A percentile compares a stretch with the other conserved stretches of the same genome.
Evolutionary conservation across 2,113 vertebrate species (phyloP).

Genomic region (Mobula hypostoma): DNA sequence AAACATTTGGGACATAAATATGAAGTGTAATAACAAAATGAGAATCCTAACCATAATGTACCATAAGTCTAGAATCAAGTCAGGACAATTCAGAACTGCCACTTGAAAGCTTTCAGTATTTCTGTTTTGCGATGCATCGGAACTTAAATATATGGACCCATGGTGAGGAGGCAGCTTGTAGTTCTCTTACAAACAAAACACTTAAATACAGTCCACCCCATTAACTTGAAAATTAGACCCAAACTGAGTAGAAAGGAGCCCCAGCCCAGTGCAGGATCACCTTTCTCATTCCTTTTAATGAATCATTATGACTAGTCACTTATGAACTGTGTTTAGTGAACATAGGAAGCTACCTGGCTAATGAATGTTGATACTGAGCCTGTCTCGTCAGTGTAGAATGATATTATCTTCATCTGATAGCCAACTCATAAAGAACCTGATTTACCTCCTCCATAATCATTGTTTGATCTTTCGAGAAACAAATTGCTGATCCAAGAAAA

Average conservation of each 20-base stretch:
- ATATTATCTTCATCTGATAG: background rate
- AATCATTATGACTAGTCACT: background rate
- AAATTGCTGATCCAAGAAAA: background rate
- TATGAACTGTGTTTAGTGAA: background rate
- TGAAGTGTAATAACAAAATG: too few relatives aligned
- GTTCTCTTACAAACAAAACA: too few relatives aligned
- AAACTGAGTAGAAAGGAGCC: background rate
- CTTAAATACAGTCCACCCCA: background rate
- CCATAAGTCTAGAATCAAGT: too few relatives aligned
- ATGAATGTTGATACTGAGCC: background rate
- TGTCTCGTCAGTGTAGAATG: too few relatives aligned
- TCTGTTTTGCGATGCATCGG: too few relatives aligned
- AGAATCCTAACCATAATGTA: too few relatives aligned
- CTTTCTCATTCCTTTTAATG: background rate
- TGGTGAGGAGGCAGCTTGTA: too few relatives aligned
- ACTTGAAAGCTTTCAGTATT: too few relatives aligned
- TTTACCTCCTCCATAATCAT: background rate
- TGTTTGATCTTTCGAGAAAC: background rate
- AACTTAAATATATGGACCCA: too few relatives aligned
- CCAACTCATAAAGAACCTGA: background rate
- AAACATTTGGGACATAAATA: too few relatives aligned
- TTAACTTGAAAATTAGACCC: background rate
- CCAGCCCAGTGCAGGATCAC: background rate
- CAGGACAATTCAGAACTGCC: too few relatives aligned
- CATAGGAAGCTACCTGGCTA: background rate